Evolutionary conservation across 2,888 invertebrate genomes (phyloP).

Genomic region (Meteorus colon): DNA sequence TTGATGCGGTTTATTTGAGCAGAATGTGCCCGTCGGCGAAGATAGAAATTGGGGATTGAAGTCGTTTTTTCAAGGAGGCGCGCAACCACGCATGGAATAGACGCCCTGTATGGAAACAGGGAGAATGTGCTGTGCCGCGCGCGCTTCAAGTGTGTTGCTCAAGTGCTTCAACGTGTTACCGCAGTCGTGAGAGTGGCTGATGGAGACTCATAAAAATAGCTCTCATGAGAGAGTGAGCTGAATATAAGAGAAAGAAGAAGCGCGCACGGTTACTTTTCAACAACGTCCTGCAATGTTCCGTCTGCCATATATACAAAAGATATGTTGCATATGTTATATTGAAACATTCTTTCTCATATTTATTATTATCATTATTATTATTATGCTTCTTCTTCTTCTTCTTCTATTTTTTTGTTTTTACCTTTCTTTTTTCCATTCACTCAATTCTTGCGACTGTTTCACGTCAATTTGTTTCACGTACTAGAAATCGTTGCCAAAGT

Average conservation of each 20-base stretch:
- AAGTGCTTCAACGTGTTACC: slow-evolving; percentile 72
- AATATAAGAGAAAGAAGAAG: neutral
- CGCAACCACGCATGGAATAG: slow-evolving; percentile 39
- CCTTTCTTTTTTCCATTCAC: neutral
- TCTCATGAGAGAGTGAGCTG: slow-evolving; percentile 39
- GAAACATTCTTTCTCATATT: slow-evolving; percentile 19
- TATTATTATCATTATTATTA: neutral
- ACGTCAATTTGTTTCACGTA: neutral
- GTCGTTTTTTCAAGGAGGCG: slow-evolving; percentile 29
- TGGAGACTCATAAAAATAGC: slow-evolving; percentile 61
- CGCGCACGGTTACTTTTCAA: slow-evolving; percentile 48
- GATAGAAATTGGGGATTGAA: slow-evolving; percentile 33
- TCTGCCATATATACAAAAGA: slow-evolving; percentile 25
- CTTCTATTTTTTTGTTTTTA: neutral
- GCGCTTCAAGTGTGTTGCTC: slow-evolving; percentile 70
- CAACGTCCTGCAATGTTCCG: slow-evolving; percentile 30
- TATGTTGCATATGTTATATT: slow-evolving; percentile 28
- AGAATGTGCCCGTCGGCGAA: slow-evolving; percentile 24
- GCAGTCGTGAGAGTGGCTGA: slow-evolving; percentile 55
- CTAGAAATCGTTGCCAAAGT: neutral
- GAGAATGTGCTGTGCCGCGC: slow-evolving; percentile 69
- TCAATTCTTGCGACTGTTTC: neutral
- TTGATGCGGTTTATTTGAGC: slow-evolving; percentile 35
- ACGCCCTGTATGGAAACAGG: slow-evolving; percentile 50
- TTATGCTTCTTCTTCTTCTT: neutral